Conservation (phyloP, 2,113 vertebrate species). For the Talpa occidentalis region DNA sequence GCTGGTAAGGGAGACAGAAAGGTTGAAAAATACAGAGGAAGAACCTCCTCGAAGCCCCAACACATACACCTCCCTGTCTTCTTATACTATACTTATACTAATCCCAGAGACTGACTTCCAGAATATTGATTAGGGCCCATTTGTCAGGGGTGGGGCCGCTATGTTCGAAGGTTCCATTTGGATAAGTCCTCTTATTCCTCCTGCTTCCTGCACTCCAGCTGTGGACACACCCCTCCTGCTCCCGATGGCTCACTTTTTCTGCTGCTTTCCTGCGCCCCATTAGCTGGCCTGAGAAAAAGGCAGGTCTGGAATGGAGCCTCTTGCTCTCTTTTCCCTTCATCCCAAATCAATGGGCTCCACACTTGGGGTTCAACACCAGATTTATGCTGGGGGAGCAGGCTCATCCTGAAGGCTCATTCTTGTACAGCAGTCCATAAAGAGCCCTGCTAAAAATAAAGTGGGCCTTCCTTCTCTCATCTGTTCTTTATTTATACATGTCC, state of each 20-base stretch:
- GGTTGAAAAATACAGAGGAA: neutral
- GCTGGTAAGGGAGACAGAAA: neutral
- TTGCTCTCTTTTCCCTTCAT: neutral
- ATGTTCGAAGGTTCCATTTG: neutral
- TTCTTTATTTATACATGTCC: neutral
- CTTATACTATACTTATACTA: neutral
- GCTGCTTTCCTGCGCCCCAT: neutral
- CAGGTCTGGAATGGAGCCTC: neutral
- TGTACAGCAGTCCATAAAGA: fast-evolving
- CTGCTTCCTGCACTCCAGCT: neutral
- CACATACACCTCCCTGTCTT: too few species aligned
- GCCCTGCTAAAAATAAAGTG: neutral
- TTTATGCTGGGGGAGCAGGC: neutral
- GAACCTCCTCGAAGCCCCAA: fast-evolving
- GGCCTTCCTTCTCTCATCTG: too few species aligned
- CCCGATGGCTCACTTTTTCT: neutral
- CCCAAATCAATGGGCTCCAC: neutral
- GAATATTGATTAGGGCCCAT: neutral
- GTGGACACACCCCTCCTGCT: neutral
- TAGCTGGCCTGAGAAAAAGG: neutral
- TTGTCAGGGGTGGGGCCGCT: neutral
- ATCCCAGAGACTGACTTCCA: neutral
- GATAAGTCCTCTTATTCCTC: neutral
- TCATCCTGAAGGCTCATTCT: neutral
- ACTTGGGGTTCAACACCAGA: neutral